Conservation (phyloP, 1,140 invertebrate genomes). For the Campoletis sonorensis region DNA sequence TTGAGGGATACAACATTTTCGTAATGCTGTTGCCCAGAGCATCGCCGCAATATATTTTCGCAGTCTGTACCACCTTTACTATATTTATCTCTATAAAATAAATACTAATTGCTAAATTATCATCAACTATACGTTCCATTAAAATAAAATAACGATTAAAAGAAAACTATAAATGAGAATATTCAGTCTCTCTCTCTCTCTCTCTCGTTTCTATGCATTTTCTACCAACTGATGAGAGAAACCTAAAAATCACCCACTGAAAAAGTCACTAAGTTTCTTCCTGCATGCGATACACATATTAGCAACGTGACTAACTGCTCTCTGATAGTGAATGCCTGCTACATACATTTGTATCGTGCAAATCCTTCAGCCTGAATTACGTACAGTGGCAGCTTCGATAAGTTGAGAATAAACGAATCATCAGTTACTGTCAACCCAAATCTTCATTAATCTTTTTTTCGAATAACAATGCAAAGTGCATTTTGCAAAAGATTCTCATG, state of each 20-base stretch:
- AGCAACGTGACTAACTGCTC: conserved; percentile 40
- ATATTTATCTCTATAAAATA: conserved; percentile 27
- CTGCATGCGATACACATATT: conserved; percentile 67
- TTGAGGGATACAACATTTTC: neutral
- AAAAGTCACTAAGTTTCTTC: conserved; percentile 64
- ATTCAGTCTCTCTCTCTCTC: neutral
- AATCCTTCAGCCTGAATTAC: neutral
- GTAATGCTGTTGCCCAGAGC: conserved; percentile 14
- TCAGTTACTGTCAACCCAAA: neutral
- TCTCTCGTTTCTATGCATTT: neutral
- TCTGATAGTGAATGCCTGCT: neutral
- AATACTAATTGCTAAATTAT: conserved; percentile 74
- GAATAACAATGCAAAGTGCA: too few species aligned
- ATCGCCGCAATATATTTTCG: conserved; percentile 8
- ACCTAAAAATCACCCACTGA: conserved; percentile 27
- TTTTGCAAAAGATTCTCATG: too few species aligned
- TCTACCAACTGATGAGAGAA: neutral
- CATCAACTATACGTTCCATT: conserved; percentile 57
- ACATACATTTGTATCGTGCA: conserved; percentile 4
- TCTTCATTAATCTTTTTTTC: too few species aligned
- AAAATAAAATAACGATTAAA: conserved; percentile 18
- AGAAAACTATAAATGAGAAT: conserved; percentile 34
- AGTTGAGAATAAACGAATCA: neutral
- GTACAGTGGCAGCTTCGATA: neutral
- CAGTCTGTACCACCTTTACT: neutral